Conservation (phyloP, 2,113 vertebrate genomes). For the Silurus meridionalis region DNA sequence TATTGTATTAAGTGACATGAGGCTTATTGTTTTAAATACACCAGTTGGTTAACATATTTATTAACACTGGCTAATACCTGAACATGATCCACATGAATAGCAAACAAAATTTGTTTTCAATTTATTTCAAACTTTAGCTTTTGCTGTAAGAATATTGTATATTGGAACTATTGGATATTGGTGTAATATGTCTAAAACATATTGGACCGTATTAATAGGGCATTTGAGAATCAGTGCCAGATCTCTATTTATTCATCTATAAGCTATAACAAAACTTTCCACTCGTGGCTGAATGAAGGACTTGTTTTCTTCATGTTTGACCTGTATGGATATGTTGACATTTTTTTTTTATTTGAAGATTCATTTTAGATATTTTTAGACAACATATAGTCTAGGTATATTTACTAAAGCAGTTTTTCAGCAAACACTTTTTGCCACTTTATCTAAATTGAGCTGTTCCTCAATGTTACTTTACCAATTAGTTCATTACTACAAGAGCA, state of each 20-base stretch:
- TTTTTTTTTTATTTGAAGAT: too few relatives aligned
- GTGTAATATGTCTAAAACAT: not conserved
- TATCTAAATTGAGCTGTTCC: not conserved
- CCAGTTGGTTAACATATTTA: too few relatives aligned
- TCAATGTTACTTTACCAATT: not conserved
- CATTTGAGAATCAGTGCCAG: not conserved
- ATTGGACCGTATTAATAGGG: not conserved
- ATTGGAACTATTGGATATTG: not conserved
- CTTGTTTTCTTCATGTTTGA: too few relatives aligned
- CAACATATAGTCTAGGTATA: too few relatives aligned
- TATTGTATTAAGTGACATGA: too few relatives aligned
- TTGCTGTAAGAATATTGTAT: not conserved
- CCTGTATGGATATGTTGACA: too few relatives aligned
- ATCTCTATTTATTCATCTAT: not conserved
- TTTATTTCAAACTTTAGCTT: not conserved
- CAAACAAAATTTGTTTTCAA: not conserved
- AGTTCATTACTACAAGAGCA: not conserved
- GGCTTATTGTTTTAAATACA: too few relatives aligned
- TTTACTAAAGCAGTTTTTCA: not conserved
- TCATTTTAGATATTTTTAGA: too few relatives aligned
- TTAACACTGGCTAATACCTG: too few relatives aligned
- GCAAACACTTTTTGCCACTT: not conserved
- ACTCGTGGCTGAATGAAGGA: too few relatives aligned
- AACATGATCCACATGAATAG: too few relatives aligned
- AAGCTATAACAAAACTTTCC: not conserved